Evolutionary conservation across 2,113 vertebrate species (phyloP), one percentile per base, ranked within the genome.

Genomic region (Hystrix brachyura): DNA sequence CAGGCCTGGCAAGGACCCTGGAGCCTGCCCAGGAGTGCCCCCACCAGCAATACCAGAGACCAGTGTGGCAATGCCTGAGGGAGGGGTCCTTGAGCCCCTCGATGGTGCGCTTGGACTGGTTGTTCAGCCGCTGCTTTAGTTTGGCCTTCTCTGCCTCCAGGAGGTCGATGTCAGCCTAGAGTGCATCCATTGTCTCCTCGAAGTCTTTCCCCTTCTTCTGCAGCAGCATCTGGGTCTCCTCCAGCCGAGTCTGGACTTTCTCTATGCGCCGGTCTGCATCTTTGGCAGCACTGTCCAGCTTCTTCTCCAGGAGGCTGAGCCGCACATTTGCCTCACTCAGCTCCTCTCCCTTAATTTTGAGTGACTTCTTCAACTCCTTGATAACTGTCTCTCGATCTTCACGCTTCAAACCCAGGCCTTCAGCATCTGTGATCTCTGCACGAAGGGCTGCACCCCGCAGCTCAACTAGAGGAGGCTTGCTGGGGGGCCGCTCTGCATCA

Each of bases 291-390:
- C 99, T 99, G 99, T 99, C 99, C 97, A 99, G 98, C 98, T 99
- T 99, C 99, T 99, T 99, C 98, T 99, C 99, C 98, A 99, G 96
- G 4, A 99, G 99, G 90, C 99, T 99, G 90, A 99, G 99, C 3
- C 99, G 98, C 90, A 99, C 99, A 0, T 98, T 99, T 0, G 99
- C 99, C 94, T 99, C 99, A 0, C 99, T 99, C 60, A 99, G 99
- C 98, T 99, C 99, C 97, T 99, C 99, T 0, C 99, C 99, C 99
- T 99, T 99, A 98, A 99, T 99, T 98, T 99, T 99, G 7, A 99
- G 99, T 0, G 99, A 99, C 97, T 99, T 99, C 98, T 99, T 99
- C 81, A 99, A 98, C 98, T 99, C 99, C 87, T 99, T 99, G 98
- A 99, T 99, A 95, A 99, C 99, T 0, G 99, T 99, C 98, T 99